Conservation (phyloP, 2,113 vertebrate species). For the Halichoeres trimaculatus region DNA sequence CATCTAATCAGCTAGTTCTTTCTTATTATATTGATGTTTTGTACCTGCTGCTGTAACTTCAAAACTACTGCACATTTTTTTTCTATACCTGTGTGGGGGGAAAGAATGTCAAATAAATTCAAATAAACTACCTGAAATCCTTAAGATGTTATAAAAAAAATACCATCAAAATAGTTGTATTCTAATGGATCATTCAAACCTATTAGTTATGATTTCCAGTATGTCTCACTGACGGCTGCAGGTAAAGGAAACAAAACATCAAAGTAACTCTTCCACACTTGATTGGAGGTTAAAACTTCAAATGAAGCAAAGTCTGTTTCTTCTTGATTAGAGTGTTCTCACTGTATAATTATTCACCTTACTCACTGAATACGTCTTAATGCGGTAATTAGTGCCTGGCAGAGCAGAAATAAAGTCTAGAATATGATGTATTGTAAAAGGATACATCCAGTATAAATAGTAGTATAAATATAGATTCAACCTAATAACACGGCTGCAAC, state of each 20-base stretch:
- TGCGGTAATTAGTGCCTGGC: neutral
- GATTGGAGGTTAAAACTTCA: neutral
- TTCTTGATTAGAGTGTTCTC: neutral
- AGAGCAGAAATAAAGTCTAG: neutral
- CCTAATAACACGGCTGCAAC: neutral
- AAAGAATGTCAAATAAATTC: too few relatives aligned
- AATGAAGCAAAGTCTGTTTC: neutral
- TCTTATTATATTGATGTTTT: too few relatives aligned
- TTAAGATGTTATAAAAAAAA: too few relatives aligned
- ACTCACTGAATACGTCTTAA: slow-evolving; percentile 12
- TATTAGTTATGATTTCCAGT: too few relatives aligned
- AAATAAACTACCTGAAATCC: too few relatives aligned
- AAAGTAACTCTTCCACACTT: neutral
- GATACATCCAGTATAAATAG: neutral
- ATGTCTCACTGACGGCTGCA: too few relatives aligned
- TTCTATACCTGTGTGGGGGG: neutral
- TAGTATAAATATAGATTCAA: too few relatives aligned
- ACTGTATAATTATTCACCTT: slow-evolving; percentile 1
- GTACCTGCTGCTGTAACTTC: too few relatives aligned
- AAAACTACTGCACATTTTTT: too few relatives aligned
- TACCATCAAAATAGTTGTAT: too few relatives aligned
- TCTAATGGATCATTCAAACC: too few relatives aligned
- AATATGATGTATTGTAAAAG: neutral
- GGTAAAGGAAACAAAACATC: neutral
- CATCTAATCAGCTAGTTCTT: too few relatives aligned